These are phyloP conservation scores for Saccostrea echinata DNA, from an alignment of 1,140 invertebrate genomes.

Conservation along the genomic window DNA sequence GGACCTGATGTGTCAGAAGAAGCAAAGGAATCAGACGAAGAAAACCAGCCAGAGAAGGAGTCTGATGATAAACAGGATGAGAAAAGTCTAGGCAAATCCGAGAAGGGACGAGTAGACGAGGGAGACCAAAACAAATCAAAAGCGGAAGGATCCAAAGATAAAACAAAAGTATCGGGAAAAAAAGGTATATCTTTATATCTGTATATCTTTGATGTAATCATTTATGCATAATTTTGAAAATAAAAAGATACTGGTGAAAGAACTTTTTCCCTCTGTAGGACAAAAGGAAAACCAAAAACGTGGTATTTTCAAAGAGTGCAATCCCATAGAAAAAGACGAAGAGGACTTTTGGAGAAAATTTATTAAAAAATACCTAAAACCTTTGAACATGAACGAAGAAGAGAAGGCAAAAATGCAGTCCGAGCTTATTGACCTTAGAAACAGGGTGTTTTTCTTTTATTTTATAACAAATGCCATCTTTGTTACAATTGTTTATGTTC, in stretches of 20 bases:
- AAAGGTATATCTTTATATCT: background rate
- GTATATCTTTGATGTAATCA: no score
- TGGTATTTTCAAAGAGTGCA: conserved; percentile 3
- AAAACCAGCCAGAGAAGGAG: background rate
- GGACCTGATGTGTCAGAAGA: background rate
- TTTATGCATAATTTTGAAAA: no score
- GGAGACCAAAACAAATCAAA: background rate
- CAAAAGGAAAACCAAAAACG: background rate
- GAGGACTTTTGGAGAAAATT: conserved; percentile 62
- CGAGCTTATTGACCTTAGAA: conserved; percentile 93
- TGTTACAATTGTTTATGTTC: conserved; percentile 61
- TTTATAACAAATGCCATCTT: conserved; percentile 62
- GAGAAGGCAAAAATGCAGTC: conserved; percentile 79
- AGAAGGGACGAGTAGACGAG: background rate
- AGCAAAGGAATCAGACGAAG: background rate
- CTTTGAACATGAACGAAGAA: conserved; percentile 50
- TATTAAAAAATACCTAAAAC: conserved; percentile 63
- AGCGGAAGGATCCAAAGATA: background rate
- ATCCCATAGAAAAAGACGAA: conserved; percentile 47
- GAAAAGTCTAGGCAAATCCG: no score
- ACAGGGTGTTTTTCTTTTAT: conserved; percentile 84
- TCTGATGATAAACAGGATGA: background rate
- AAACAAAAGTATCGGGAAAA: background rate
- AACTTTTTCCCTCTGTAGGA: background rate
- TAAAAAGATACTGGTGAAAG: background rate